Percentiles rank a stretch among this genome's conserved stretches.
These are phyloP conservation scores for Peromyscus attwateri DNA, from an alignment of 2,797 vertebrate species.

Conservation along the genomic window DNA sequence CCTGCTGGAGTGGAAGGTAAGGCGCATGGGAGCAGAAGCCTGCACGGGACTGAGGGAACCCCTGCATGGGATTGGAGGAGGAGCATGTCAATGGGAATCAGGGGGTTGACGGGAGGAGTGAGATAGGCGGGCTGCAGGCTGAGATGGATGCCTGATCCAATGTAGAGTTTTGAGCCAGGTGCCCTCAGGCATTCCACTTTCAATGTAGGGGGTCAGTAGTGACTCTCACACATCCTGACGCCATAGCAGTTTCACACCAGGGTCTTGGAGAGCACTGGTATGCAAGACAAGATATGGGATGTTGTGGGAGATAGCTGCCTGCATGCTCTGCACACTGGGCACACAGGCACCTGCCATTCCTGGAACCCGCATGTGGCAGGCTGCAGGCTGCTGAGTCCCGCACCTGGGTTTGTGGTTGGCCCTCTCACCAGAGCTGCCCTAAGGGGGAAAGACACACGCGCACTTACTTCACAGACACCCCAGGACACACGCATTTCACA, in stretches of 20 bases:
- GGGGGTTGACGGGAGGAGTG: background rate
- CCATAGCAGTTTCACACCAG: background rate
- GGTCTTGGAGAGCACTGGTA: background rate
- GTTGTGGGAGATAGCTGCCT: background rate
- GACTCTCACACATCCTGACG: background rate
- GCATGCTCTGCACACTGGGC: background rate
- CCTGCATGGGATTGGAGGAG: accelerated
- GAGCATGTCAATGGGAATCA: background rate
- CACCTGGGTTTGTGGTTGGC: accelerated
- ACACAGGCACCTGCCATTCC: accelerated
- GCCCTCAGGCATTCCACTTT: accelerated
- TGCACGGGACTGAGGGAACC: accelerated
- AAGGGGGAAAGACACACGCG: accelerated
- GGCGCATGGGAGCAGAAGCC: too few species aligned
- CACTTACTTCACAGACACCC: accelerated
- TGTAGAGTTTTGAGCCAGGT: background rate
- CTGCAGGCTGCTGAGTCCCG: accelerated
- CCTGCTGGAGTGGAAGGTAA: background rate
- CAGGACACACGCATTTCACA: too few species aligned
- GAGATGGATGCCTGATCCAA: background rate
- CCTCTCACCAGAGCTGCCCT: accelerated
- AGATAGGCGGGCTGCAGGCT: background rate
- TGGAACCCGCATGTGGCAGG: accelerated
- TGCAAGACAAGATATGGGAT: accelerated
- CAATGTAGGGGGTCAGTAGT: accelerated